phyloP scores from a whole-genome alignment of 2,113 vertebrate genomes.

The Phasianus colchicus region DNA sequence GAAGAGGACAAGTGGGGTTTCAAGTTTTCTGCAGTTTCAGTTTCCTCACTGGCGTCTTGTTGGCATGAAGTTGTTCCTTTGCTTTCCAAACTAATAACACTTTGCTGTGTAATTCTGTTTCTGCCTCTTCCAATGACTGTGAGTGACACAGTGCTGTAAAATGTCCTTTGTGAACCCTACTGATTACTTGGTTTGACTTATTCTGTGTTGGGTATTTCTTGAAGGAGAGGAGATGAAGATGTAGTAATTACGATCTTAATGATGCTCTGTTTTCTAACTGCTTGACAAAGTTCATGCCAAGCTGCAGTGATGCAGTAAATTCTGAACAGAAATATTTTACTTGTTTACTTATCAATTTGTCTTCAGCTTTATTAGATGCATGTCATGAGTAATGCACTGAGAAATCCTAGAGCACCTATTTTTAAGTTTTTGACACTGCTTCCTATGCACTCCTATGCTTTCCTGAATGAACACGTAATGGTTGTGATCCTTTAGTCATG shows the following conservation, averaged over 20 bases:
- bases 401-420: neutral
- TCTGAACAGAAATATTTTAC: neutral
- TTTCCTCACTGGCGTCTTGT: rapidly evolving
- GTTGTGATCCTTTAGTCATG: neutral
- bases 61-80: neutral
- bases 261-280: neutral
- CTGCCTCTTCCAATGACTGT: neutral
- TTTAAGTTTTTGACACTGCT: neutral
- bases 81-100: neutral
- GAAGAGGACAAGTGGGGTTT: neutral
- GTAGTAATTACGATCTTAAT: neutral
- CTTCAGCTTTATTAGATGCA: neutral
- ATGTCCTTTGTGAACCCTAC: neutral
- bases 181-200: neutral
- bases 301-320: neutral
- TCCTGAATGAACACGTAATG: neutral
- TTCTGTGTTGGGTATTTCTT: neutral
- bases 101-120: neutral
- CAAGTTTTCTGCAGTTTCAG: neutral
- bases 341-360: neutral
- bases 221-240: neutral
- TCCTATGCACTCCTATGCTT: neutral
- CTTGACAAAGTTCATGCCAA: neutral
- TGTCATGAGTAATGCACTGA: neutral
- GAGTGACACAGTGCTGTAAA: neutral